Evolutionary conservation across 2,888 invertebrate species (phyloP).

Genomic region (Perizoma affinitatum): DNA sequence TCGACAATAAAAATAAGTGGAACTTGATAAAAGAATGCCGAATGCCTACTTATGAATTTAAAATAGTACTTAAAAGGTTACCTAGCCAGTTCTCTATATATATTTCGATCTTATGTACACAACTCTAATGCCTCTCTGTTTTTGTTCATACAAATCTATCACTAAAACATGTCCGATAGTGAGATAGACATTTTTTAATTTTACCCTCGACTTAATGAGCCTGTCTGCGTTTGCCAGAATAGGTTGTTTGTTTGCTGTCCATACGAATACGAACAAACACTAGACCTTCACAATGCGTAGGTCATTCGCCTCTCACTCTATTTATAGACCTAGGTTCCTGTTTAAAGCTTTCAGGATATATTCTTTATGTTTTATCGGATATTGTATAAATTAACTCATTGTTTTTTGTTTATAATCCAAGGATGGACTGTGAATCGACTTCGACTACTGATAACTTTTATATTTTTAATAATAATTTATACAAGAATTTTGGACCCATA

Average conservation of each 20-base stretch:
- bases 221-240: no score
- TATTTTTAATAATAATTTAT: no score
- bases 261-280: neutral
- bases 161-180: no score
- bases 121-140: no score
- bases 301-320: constrained; percentile 64
- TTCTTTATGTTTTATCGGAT: constrained; percentile 24
- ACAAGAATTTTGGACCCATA: no score
- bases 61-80: no score
- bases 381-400: constrained; percentile 23
- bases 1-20: constrained; percentile 1
- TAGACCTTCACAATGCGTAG: constrained; percentile 55
- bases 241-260: no score
- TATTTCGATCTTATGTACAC: no score
- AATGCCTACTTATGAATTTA: neutral
- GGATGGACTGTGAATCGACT: constrained; percentile 10
- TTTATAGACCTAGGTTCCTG: constrained; percentile 51
- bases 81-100: no score
- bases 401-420: constrained; percentile 18
- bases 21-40: neutral
- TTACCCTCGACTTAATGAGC: no score
- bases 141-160: no score
- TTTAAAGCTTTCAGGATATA: constrained; percentile 38
- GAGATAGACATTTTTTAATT: no score
- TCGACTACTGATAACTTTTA: neutral